These are phyloP conservation scores for Alosa alosa DNA, from an alignment of 2,113 vertebrate species.

Conservation along the genomic window DNA sequence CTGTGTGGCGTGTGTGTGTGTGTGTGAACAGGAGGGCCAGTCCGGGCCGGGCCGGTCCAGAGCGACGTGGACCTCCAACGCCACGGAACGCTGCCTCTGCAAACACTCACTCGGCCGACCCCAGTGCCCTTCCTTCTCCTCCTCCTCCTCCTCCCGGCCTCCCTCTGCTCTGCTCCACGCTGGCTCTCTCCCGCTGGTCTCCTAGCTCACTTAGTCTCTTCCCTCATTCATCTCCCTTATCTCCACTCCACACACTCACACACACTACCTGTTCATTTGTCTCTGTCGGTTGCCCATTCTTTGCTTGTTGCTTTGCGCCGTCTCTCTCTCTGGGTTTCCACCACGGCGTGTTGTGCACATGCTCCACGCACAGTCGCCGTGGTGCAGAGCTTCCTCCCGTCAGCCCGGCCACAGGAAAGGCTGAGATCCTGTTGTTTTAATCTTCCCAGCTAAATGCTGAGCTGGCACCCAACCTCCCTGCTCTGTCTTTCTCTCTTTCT, in stretches of 20 bases:
- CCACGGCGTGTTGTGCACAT: too few species aligned
- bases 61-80: slow-evolving; percentile 16
- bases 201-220: background rate
- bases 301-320: background rate
- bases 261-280: background rate
- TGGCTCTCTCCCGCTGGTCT: background rate
- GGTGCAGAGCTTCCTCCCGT: background rate
- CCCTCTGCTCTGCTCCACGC: background rate
- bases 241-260: background rate
- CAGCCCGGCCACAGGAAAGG: slow-evolving; percentile 23
- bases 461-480: slow-evolving; percentile 22
- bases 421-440: slow-evolving; percentile 58
- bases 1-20: slow-evolving; percentile 26
- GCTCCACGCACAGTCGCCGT: too few species aligned
- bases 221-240: background rate
- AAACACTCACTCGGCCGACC: background rate
- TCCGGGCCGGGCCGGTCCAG: background rate
- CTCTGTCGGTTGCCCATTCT: background rate
- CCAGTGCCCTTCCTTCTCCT: background rate
- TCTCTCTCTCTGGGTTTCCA: background rate
- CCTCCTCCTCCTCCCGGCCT: too few species aligned
- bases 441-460: slow-evolving; percentile 37
- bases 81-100: slow-evolving; percentile 16
- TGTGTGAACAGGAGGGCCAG: background rate
- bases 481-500: background rate